Evolutionary conservation across 2,113 vertebrate genomes (phyloP), one percentile per base, ranked within the genome.

Genomic region (Cairina moschata): DNA sequence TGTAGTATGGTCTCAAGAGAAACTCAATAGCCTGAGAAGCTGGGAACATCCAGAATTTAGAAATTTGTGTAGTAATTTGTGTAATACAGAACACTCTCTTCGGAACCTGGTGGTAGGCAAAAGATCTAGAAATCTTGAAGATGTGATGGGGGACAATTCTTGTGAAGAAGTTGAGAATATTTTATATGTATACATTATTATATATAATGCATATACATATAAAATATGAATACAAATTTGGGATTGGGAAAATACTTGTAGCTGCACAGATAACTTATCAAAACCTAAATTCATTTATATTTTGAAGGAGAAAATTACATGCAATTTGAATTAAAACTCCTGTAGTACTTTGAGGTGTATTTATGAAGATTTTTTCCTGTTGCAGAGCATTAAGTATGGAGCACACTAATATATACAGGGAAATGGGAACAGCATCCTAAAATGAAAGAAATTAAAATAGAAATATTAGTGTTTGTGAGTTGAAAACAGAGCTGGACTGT

Each of bases 191-290:
- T 17, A 26, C 16, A 28, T 50, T 50, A 50, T 50, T 50, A 50
- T 50, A 17, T 15, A 8, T 29, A 29, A 31, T 26, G 36, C 38
- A 55, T 29, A 15, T 38, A 26, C 25, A 26, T 17, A 23, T 38
- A 38, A 36, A 16, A 62, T 38, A 15, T 28, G 69, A 72, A 77
- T 48, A 40, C 12, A 50, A 36, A 55, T 11, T 62, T 66, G 17
- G 1, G 6, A 21, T 6, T 36, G n/a, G 38, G 18, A 55, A 58
- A 63, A 88, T 56, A 29, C 17, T 25, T 0, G 0, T 26, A 60
- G n/a, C 56, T 59, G 67, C 13, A 10, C 0, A 7, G 48, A 2
- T 68, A 54, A 23, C 18, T 58, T 44, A 40, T 36, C 56, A 59
- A 29, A 75, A 17, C n/a, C 31, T 55, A 80, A 34, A 32, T 60